A percentile compares a stretch with the other conserved stretches of the same genome.
These are phyloP conservation scores for Bemisia tabaci DNA, from an alignment of 1,140 invertebrate genomes.

Conservation along the genomic window DNA sequence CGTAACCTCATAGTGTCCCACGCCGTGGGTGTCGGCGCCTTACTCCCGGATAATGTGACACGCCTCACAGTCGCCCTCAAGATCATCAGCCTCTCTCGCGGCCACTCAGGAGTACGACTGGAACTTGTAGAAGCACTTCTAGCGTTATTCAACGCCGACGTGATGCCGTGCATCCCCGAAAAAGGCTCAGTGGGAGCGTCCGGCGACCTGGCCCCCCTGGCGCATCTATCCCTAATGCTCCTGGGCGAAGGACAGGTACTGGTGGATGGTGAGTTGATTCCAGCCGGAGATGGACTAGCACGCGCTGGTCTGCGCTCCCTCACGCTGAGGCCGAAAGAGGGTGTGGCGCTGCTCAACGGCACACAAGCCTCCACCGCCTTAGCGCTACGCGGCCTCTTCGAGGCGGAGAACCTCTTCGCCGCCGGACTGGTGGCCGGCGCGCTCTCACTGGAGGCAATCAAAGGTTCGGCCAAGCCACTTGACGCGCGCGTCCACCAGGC, in stretches of 20 bases:
- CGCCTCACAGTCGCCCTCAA: constrained; percentile 54
- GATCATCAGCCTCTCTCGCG: constrained; percentile 59
- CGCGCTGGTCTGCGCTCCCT: constrained; percentile 44
- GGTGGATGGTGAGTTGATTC: constrained; percentile 21
- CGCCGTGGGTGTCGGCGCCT: constrained; percentile 51
- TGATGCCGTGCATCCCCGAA: constrained; percentile 57
- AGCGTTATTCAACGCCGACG: constrained; percentile 54
- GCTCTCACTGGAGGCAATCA: no score
- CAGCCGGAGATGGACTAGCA: constrained; percentile 36
- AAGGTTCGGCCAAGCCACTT: no score
- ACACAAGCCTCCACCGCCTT: constrained; percentile 59
- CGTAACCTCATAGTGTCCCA: constrained; percentile 57
- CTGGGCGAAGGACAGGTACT: constrained; percentile 69
- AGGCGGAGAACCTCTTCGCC: no score
- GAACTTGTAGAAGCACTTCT: constrained; percentile 45
- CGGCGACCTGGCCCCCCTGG: constrained; percentile 54
- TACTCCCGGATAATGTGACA: constrained; percentile 44
- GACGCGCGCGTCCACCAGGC: no score
- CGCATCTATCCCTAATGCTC: constrained; percentile 53
- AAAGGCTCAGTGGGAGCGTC: constrained; percentile 61
- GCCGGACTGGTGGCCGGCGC: no score
- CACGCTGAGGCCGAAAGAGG: constrained; percentile 51
- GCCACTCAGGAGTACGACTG: constrained; percentile 53
- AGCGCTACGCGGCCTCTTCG: no score
- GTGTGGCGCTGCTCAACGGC: constrained; percentile 57